Base-by-base conservation (phyloP, 2,888 invertebrate genomes). In the Xanthorhoe spadicearia region DNA sequence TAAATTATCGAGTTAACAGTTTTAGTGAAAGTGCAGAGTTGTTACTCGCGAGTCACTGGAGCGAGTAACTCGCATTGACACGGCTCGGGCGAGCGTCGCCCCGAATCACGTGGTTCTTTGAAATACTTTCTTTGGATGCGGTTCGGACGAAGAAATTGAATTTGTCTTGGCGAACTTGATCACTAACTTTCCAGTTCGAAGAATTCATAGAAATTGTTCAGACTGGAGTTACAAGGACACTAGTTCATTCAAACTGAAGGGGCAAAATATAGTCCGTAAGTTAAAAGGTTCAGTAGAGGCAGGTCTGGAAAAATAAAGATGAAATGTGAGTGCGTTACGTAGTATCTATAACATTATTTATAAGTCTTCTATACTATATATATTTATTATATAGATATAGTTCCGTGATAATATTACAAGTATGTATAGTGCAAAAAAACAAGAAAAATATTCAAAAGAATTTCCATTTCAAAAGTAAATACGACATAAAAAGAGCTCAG, bases 1-100 rank as follows among this genome's bases (percentile, higher is more conserved):
- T 48, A 5, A 50, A 32, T 50, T 58, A n/a, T 23, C 19, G 7
- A 49, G 48, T 49, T 51, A 51, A 15, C 19, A 35, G 8, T 51
- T 38, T 51, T 19, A 57, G 35, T 53, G 61, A 56, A 63, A 13
- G 38, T 54, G 57, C 63, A 61, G 57, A 69, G 59, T 52, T 62
- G 54, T 53, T 50, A 50, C 8, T 43, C 51, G 53, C 46, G n/a
- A 69, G 53, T 32, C 49, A 61, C 7, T 64, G 61, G 54, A 49
- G 61, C 54, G 51, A 61, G 49, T 58, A 66, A 68, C 68, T 68
- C 55, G 54, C 23, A 66, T 18, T 46, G 70, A 68, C 70, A 66
- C 46, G 43, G 61, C 19, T 60, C 59, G 64, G 61, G 19, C 53
- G 43, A 54, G 18, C 51, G 65, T 66, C 68, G 51, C 56, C n/a